Conservation (phyloP, 2,113 vertebrate species). For the Laterallus jamaicensis region DNA sequence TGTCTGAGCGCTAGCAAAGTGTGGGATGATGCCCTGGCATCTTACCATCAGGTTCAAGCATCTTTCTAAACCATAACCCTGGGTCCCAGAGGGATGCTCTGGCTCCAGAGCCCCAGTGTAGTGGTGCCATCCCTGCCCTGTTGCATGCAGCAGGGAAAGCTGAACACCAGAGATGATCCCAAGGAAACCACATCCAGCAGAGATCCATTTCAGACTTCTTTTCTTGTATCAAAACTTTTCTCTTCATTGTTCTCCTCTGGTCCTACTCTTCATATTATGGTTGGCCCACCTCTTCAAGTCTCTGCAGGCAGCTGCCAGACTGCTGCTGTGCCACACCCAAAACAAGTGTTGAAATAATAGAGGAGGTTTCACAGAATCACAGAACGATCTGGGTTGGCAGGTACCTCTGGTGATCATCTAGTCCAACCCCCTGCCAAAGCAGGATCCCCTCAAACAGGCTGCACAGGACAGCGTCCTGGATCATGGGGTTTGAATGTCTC, state of each 20-base stretch:
- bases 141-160: rapidly evolving
- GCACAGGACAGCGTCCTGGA: too few relatives aligned
- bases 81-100: not conserved
- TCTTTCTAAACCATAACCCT: rapidly evolving
- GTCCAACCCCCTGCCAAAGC: too few relatives aligned
- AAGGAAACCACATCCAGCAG: not conserved
- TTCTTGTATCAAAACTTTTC: not conserved
- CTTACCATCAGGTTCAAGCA: not conserved
- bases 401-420: too few relatives aligned
- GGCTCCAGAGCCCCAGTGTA: not conserved
- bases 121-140: not conserved
- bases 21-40: not conserved
- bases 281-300: not conserved
- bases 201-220: not conserved
- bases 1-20: rapidly evolving
- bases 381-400: too few relatives aligned
- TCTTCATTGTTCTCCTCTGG: not conserved
- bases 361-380: not conserved
- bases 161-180: rapidly evolving
- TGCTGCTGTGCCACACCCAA: rapidly evolving
- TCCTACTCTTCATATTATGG: not conserved
- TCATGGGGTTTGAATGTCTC: too few relatives aligned
- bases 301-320: not conserved
- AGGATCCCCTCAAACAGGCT: too few relatives aligned
- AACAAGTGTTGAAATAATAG: not conserved